These are phyloP conservation scores for Megaustenia siamemsis DNA, from an alignment of 2,888 invertebrate genomes.

Conservation along the genomic window DNA sequence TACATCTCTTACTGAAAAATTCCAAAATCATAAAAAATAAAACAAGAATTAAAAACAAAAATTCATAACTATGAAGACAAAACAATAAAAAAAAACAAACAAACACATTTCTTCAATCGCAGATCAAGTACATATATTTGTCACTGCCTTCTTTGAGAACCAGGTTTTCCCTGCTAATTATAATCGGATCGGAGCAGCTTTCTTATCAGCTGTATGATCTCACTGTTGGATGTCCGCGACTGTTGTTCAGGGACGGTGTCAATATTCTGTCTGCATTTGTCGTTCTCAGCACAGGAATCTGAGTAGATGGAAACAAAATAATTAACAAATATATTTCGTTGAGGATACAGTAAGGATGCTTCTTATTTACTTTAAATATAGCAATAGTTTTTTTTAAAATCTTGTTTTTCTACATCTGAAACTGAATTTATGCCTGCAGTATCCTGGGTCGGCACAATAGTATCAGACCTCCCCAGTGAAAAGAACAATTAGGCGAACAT, in stretches of 20 bases:
- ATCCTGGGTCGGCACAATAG: too few relatives aligned
- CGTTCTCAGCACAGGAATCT: slow-evolving; percentile 68
- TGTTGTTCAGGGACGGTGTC: neutral
- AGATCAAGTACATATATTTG: slow-evolving; percentile 13
- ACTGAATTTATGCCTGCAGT: too few relatives aligned
- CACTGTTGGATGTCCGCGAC: slow-evolving; percentile 14
- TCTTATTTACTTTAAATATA: too few relatives aligned
- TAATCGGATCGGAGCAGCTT: slow-evolving; percentile 51
- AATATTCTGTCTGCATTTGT: slow-evolving; percentile 44
- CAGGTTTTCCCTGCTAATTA: slow-evolving; percentile 25
- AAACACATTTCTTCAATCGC: neutral
- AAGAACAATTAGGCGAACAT: too few relatives aligned
- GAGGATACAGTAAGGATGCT: too few relatives aligned
- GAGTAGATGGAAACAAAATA: slow-evolving; percentile 55
- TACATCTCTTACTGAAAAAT: neutral
- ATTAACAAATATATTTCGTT: too few relatives aligned
- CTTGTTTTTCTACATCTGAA: too few relatives aligned
- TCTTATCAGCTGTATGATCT: slow-evolving; percentile 51
- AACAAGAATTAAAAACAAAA: neutral
- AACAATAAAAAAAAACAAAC: neutral
- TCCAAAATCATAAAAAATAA: neutral
- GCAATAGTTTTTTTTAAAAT: too few relatives aligned
- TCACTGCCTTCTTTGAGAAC: neutral
- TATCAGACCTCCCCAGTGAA: too few relatives aligned
- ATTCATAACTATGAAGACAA: neutral